phyloP scores from a whole-genome alignment of 1,140 invertebrate genomes.

The Sitodiplosis mosellana region DNA sequence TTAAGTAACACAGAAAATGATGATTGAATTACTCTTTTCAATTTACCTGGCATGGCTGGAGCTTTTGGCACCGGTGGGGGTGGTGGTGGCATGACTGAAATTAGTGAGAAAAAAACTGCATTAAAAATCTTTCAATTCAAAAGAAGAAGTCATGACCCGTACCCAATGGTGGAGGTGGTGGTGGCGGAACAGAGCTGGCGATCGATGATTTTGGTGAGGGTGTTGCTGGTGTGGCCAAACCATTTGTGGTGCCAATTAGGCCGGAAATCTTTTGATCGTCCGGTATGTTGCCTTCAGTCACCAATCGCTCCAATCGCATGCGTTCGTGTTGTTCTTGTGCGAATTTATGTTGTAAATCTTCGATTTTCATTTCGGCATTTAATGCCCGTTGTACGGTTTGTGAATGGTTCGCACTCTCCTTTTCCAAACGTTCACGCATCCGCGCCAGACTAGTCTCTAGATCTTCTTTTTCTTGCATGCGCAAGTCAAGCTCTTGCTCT shows the following conservation, averaged over 20 bases:
- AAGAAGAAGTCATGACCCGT: background rate
- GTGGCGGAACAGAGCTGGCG: slow-evolving; percentile 28
- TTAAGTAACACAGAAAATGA: background rate
- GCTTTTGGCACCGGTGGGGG: background rate
- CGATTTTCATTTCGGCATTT: slow-evolving; percentile 52
- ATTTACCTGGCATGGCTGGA: background rate
- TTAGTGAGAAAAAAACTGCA: slow-evolving; percentile 1
- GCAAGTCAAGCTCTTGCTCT: slow-evolving; percentile 79
- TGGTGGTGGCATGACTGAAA: background rate
- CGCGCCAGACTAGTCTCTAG: slow-evolving; percentile 64
- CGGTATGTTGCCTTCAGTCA: slow-evolving; percentile 73
- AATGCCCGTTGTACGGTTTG: slow-evolving; percentile 65
- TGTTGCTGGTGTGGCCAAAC: slow-evolving; percentile 33
- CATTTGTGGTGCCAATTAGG: slow-evolving; percentile 19
- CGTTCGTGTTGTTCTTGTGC: slow-evolving; percentile 65
- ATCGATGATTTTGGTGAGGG: slow-evolving; percentile 32
- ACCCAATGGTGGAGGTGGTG: slow-evolving; percentile 21
- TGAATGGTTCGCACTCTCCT: slow-evolving; percentile 69
- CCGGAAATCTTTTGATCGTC: slow-evolving; percentile 71
- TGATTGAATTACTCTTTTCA: too few species aligned
- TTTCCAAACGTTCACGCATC: slow-evolving; percentile 76
- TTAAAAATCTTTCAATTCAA: too few species aligned
- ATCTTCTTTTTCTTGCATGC: slow-evolving; percentile 83
- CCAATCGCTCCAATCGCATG: slow-evolving; percentile 61
- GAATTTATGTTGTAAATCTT: slow-evolving; percentile 56